Evolutionary conservation across 2,113 vertebrate species (phyloP).

Genomic region (human (Homo sapiens)): GRCh38 chr3:167231501-167232000

Average conservation of each 20-base stretch:
- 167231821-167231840: background rate
- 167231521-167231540: background rate
- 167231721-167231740: background rate
- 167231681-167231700: background rate
- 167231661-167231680: background rate
- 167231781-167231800: background rate
- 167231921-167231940: background rate
- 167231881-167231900: background rate
- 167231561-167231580: accelerated
- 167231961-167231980: background rate
- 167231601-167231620: background rate
- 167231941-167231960: background rate
- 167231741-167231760: background rate
- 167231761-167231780: background rate
- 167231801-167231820: background rate
- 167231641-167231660: background rate
- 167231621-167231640: background rate
- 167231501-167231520: background rate
- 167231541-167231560: background rate
- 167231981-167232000: background rate
- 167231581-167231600: background rate
- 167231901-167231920: background rate
- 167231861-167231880: background rate
- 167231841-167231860: background rate
- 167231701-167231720: background rate